These are phyloP conservation scores for Drosophila bocki DNA, from an alignment of 1,140 invertebrate species.

Conservation along the genomic window DNA sequence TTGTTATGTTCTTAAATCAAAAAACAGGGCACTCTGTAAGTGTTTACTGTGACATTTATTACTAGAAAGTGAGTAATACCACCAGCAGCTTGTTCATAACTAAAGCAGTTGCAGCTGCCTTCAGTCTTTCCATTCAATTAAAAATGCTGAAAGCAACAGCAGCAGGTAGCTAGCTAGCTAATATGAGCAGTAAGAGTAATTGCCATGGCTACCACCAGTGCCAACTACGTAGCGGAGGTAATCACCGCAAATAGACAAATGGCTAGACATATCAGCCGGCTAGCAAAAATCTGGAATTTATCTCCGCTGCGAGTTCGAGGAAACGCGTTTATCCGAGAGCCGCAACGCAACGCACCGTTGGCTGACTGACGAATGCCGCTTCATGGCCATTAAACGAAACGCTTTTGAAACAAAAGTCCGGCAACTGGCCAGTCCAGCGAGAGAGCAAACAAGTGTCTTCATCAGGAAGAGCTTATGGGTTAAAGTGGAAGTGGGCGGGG, in stretches of 20 bases:
- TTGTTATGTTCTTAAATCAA: neutral
- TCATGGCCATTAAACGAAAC: slow-evolving; percentile 55
- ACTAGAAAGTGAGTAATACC: slow-evolving; percentile 41
- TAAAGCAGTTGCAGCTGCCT: slow-evolving; percentile 22
- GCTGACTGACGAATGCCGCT: slow-evolving; percentile 18
- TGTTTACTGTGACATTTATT: slow-evolving; percentile 2
- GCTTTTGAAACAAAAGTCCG: slow-evolving; percentile 29
- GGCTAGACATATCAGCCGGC: slow-evolving; percentile 16
- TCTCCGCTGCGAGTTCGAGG: slow-evolving; percentile 1
- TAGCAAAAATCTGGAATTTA: slow-evolving; percentile 49
- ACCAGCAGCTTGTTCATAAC: slow-evolving; percentile 21
- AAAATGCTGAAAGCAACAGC: slow-evolving; percentile 23
- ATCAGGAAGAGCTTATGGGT: slow-evolving; percentile 15
- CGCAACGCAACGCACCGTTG: slow-evolving; percentile 22
- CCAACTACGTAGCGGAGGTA: slow-evolving; percentile 15
- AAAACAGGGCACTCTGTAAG: neutral
- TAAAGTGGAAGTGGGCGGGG: neutral
- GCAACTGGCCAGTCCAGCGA: slow-evolving; percentile 1
- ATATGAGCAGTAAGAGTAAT: slow-evolving; percentile 13
- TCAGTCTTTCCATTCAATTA: slow-evolving; percentile 28
- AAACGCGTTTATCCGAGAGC: slow-evolving; percentile 35
- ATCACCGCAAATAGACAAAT: slow-evolving; percentile 27
- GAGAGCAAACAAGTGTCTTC: slow-evolving; percentile 30
- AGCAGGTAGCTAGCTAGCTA: neutral
- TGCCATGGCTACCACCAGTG: slow-evolving; percentile 8